phyloP scores from a whole-genome alignment of 2,797 vertebrate genomes.

The Acanthurus tractus region DNA sequence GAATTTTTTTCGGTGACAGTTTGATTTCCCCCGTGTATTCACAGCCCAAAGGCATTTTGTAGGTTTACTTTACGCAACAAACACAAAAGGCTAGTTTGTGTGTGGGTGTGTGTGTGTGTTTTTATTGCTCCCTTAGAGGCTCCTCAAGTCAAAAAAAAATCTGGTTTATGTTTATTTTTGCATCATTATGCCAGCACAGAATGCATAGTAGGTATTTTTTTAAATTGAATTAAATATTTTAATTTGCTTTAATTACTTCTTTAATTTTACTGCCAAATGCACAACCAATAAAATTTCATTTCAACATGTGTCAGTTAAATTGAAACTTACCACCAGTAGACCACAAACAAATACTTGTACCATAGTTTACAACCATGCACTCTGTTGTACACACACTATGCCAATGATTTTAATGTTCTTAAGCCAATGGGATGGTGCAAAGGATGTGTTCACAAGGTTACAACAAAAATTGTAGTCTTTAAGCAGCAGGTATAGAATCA shows the following conservation, averaged over 20 bases:
- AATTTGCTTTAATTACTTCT: not conserved
- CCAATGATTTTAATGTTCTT: too few relatives aligned
- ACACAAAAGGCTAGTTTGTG: not conserved
- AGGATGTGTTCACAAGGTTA: not conserved
- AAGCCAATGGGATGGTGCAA: too few relatives aligned
- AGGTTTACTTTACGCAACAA: constrained; percentile 15
- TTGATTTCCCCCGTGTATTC: constrained; percentile 46
- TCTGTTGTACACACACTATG: not conserved
- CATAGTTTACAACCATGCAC: too few relatives aligned
- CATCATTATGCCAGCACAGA: not conserved
- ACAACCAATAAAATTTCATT: not conserved
- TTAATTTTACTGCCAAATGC: not conserved
- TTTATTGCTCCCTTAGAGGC: not conserved
- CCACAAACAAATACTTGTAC: too few relatives aligned
- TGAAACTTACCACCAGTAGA: too few relatives aligned
- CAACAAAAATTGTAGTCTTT: not conserved
- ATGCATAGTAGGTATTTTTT: not conserved
- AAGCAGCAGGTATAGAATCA: not conserved
- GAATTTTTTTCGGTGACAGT: constrained; percentile 38
- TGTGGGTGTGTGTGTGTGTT: constrained; percentile 3
- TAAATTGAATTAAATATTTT: not conserved
- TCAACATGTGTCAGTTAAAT: too few relatives aligned
- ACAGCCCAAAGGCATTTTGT: constrained; percentile 23
- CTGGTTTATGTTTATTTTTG: constrained; percentile 8
- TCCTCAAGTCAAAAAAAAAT: not conserved